These are phyloP conservation scores for Pyxicephalus adspersus DNA, from an alignment of 2,113 vertebrate species.

Conservation along the genomic window DNA sequence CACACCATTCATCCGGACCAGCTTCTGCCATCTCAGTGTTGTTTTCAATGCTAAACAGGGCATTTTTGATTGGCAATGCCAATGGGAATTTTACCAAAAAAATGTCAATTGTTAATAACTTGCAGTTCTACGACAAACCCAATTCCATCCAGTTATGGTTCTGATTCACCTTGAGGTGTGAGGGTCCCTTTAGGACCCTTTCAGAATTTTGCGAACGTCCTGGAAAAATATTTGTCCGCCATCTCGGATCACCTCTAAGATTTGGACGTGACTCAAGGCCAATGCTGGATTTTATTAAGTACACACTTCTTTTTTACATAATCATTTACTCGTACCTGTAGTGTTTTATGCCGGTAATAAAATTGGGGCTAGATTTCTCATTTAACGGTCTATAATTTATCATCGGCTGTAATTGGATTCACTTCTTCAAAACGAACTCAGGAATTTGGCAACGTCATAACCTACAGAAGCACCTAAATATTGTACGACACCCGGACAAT, in stretches of 20 bases:
- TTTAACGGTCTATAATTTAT: conserved; percentile 43
- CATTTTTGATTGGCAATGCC: too few species aligned
- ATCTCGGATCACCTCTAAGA: conserved; percentile 31
- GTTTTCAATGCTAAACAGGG: too few species aligned
- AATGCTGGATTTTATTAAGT: conserved; percentile 45
- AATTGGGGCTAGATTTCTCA: conserved; percentile 53
- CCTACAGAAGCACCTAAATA: neutral
- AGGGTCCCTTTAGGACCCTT: too few species aligned
- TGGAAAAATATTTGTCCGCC: neutral
- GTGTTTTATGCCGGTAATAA: conserved; percentile 35
- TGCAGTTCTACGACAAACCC: too few species aligned
- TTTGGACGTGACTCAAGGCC: conserved; percentile 27
- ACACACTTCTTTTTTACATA: conserved; percentile 46
- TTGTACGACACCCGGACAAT: neutral
- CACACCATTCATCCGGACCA: too few species aligned
- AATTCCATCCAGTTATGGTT: too few species aligned
- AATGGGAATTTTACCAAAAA: too few species aligned
- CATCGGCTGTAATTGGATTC: conserved; percentile 47
- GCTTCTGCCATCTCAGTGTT: too few species aligned
- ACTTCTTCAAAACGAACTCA: conserved; percentile 33
- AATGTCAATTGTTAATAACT: too few species aligned
- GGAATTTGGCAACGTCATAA: conserved; percentile 19
- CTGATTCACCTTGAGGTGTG: too few species aligned
- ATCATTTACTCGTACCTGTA: conserved; percentile 41
- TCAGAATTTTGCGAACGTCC: too few species aligned